A percentile compares a stretch with the other conserved stretches of the same genome.
Evolutionary conservation across 2,113 vertebrate species (phyloP).

Genomic region (Globicephala melas): DNA sequence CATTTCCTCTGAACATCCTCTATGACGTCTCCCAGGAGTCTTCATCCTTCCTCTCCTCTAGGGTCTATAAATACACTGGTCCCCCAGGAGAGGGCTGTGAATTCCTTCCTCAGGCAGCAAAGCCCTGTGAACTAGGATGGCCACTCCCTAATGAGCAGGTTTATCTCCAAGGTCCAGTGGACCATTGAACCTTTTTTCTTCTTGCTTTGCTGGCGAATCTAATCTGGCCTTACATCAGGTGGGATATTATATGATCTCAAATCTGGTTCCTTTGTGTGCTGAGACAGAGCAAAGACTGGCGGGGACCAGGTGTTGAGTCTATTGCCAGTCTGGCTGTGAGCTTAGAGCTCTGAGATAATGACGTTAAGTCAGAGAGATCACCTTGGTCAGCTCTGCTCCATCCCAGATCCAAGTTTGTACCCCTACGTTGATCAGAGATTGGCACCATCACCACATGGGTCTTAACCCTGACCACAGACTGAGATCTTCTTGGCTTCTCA

Average conservation of each 20-base stretch:
- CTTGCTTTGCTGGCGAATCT: neutral
- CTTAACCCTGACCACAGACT: neutral
- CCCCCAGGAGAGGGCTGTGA: neutral
- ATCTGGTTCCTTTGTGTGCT: neutral
- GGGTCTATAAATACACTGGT: conserved; percentile 65
- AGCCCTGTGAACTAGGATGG: neutral
- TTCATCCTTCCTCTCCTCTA: conserved; percentile 69
- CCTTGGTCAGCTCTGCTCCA: neutral
- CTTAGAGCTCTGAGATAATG: neutral
- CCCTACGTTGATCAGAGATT: neutral
- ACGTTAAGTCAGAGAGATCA: neutral
- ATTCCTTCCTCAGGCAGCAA: conserved; percentile 56
- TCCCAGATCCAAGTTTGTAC: neutral
- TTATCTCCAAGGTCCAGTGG: conserved; percentile 10
- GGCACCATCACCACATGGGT: neutral
- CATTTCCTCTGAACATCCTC: conserved; percentile 70
- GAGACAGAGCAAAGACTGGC: neutral
- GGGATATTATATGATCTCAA: neutral
- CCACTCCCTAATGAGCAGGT: neutral
- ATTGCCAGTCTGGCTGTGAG: neutral
- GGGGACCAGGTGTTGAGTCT: neutral
- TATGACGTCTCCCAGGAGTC: conserved; percentile 65
- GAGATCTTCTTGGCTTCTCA: neutral
- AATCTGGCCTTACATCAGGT: neutral
- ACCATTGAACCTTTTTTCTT: neutral